Evolutionary conservation across 2,888 invertebrate genomes (phyloP).

Genomic region (Philaethria dido): DNA sequence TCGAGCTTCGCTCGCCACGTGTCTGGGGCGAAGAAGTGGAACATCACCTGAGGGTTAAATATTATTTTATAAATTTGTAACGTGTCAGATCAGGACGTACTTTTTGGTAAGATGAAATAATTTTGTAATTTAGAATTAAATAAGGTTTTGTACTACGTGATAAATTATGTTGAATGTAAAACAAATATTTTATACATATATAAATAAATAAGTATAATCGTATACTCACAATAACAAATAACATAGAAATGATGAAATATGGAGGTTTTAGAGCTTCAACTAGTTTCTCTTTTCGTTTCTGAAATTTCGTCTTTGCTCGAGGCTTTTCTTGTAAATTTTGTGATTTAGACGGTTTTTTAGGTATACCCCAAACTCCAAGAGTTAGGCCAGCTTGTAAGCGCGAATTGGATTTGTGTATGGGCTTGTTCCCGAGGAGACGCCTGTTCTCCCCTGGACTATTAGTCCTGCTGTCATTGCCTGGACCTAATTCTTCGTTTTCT

Average conservation of each 20-base stretch:
- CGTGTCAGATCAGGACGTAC: neutral
- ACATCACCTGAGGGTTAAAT: constrained; percentile 51
- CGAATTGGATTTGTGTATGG: constrained; percentile 47
- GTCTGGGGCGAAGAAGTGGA: constrained; percentile 58
- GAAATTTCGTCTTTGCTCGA: constrained; percentile 59
- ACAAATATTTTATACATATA: too few species aligned
- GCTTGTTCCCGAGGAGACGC: constrained; percentile 55
- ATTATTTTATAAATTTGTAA: neutral
- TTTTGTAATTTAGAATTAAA: too few species aligned
- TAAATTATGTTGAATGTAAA: too few species aligned
- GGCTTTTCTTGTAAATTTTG: constrained; percentile 43
- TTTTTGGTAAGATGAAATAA: neutral
- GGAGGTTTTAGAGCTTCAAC: constrained; percentile 67
- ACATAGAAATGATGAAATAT: constrained; percentile 72
- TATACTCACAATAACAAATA: constrained; percentile 68
- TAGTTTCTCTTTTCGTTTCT: constrained; percentile 65
- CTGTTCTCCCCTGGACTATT: constrained; percentile 65
- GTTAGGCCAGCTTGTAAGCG: constrained; percentile 66
- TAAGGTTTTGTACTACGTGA: too few species aligned
- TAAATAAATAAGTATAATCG: constrained; percentile 2
- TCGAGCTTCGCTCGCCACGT: constrained; percentile 57
- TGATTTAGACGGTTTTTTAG: constrained; percentile 46
- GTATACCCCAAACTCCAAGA: constrained; percentile 55
- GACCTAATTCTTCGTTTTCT: constrained; percentile 58
- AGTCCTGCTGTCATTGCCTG: constrained; percentile 48